Base-by-base conservation (phyloP, 2,888 invertebrate species). In the Apomyelois bistriatella region DNA sequence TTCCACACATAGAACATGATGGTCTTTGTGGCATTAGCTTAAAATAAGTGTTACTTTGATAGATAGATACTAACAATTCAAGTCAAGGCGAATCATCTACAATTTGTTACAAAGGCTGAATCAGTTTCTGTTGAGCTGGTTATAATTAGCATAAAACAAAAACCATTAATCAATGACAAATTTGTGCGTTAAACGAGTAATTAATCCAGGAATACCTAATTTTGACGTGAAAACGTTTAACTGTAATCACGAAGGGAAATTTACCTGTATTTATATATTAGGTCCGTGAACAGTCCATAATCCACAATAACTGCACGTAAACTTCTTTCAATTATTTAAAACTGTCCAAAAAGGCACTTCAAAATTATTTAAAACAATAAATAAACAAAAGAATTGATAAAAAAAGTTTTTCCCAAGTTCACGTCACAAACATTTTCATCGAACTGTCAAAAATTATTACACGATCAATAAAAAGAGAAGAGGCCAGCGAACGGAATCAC, bases 391-490 rank as follows among this genome's bases (percentile, higher is more conserved):
- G 9, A 16, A 48, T 6, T 6, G 12, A 36, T 22, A 10, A 32
- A 61, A 7, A 62, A 63, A 59, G 54, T 62, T 67, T 70, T 62
- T 51, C 53, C 63, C 53, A 46, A 71, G 66, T 70, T 74, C 74
- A 78, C 71, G 70, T 71, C 73, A 77, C 72, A 70, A 81, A 79
- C 80, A 82, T 80, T 81, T 82, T 79, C 73, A 41, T 54, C 30
- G 69, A 82, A 76, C 82, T 87, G 86, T 87, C 87, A 87, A 87
- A 83, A 78, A 72, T 74, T 65, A 68, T 69, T 70, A 78, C 50
- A 68, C 76, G 64, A 62, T 15, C 12, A 46, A 15, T 13, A 9
- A 22, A 46, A 46, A 46, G 46, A 35, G 32, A 10, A 46, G 32
- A 15, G 15, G 30, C 15, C 32, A 46, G 15, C 46, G 56, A 49